Evolutionary conservation across 1,140 invertebrate species (phyloP).

Genomic region (Elymnias hypermnestra): DNA sequence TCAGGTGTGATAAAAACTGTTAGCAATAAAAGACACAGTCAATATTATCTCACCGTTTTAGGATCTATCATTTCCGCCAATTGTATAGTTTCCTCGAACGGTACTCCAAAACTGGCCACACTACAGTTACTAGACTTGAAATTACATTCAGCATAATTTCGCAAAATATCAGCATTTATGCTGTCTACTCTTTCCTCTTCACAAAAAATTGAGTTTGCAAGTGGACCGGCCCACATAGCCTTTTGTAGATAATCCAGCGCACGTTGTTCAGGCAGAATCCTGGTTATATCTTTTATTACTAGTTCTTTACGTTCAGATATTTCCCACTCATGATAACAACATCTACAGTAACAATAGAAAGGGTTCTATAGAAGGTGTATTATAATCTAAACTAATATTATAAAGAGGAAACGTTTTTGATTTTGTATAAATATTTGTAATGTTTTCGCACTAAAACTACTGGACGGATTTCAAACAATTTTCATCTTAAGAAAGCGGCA

Average conservation of each 20-base stretch:
- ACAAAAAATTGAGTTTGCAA: conserved; percentile 49
- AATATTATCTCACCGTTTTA: conserved; percentile 22
- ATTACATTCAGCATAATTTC: conserved; percentile 24
- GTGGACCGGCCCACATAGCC: conserved; percentile 39
- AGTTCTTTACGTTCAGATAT: conserved; percentile 33
- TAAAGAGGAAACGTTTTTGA: too few relatives aligned
- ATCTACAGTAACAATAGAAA: conserved; percentile 22
- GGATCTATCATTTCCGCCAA: conserved; percentile 42
- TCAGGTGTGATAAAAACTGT: too few relatives aligned
- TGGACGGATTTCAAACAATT: too few relatives aligned
- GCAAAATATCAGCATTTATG: conserved; percentile 30
- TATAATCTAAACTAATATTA: too few relatives aligned
- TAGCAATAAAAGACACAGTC: neutral
- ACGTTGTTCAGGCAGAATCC: conserved; percentile 31
- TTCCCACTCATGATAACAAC: conserved; percentile 40
- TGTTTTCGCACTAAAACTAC: too few relatives aligned
- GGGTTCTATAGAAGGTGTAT: neutral
- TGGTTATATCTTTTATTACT: conserved; percentile 35
- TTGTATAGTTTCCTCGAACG: conserved; percentile 47
- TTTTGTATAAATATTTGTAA: too few relatives aligned
- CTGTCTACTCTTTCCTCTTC: conserved; percentile 32
- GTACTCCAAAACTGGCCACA: conserved; percentile 42
- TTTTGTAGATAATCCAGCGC: conserved; percentile 46
- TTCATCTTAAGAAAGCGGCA: too few relatives aligned
- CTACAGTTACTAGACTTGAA: conserved; percentile 35